These are phyloP conservation scores for Apotomis betuletana DNA, from an alignment of 2,888 invertebrate genomes.

Conservation along the genomic window DNA sequence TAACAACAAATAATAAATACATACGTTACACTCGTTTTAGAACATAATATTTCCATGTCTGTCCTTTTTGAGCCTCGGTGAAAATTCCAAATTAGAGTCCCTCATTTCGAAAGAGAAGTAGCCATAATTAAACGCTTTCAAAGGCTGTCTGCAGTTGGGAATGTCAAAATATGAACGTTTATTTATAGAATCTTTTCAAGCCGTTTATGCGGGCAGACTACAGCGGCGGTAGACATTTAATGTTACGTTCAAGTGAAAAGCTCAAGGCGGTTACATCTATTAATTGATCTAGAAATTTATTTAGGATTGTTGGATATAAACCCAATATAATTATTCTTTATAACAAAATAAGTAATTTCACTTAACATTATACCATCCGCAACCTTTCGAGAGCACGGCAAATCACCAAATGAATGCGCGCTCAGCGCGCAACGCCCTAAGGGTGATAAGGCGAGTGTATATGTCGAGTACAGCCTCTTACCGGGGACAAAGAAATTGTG, in stretches of 20 bases:
- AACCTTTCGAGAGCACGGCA: no score
- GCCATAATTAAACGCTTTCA: slow-evolving; percentile 38
- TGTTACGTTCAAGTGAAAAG: slow-evolving; percentile 22
- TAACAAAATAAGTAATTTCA: no score
- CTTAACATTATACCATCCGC: no score
- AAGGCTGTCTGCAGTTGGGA: slow-evolving; percentile 38
- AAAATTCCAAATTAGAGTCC: slow-evolving; percentile 18
- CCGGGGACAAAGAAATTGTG: no score
- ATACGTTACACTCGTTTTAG: neutral
- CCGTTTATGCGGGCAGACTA: slow-evolving; percentile 45
- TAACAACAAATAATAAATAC: no score
- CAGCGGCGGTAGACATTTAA: slow-evolving; percentile 47
- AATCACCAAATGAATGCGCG: no score
- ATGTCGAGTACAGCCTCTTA: no score
- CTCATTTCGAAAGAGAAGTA: slow-evolving; percentile 26
- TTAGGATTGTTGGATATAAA: no score
- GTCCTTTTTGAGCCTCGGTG: neutral
- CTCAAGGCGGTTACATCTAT: neutral
- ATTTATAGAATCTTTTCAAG: slow-evolving; percentile 55
- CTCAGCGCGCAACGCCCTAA: no score
- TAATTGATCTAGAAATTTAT: neutral
- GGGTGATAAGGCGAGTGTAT: no score
- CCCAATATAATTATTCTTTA: no score
- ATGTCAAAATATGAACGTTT: slow-evolving; percentile 48
- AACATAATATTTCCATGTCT: neutral